Evolutionary conservation across 2,797 vertebrate genomes (phyloP), one percentile per base, ranked within the genome.

Genomic region (Sebastes iracundus): DNA sequence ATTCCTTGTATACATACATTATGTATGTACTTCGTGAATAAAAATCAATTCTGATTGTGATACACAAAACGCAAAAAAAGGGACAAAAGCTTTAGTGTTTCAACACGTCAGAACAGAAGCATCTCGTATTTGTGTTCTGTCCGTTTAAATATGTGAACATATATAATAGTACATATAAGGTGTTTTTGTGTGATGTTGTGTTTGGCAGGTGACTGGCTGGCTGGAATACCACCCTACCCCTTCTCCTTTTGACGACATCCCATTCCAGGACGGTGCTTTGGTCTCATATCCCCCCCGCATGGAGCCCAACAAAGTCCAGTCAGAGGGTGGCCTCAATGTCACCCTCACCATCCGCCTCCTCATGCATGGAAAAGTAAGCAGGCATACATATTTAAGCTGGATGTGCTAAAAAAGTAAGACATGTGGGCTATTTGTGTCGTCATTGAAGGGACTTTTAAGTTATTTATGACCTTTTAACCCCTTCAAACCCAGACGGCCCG

Each of bases 301-400:
- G 98, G 98, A 99, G 85, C 96, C 97, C 38, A 97, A 95, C 67
- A 99, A 98, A 93, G 97, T 98, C 87, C 95, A 95, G 90, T 97
- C 98, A 0, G 98, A 99, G 92, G 97, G 98, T 0, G 98, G 98
- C 65, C 97, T 99, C 90, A 99, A 99, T 3, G 98, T 99, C 91
- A 99, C 98, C 64, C 96, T 99, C 71, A 99, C 98, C 82, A 99
- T 99, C 90, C 96, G 96, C 73, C 96, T 97, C 80, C 95, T 97
- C 86, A 98, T 97, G 96, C 97, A 98, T 0, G 97, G 95, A 82
- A 97, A 97, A 95, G 96, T 98, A 93, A 93, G 93, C 33, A 18
- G 53, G 6, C 33, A 20, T 20, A 20, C 14, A 30, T 5, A 30
- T 6, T 33, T 5, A 6, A 22, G 20, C 52, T 35, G 42, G 20